These are phyloP conservation scores for Phortica okadai DNA, from an alignment of 2,888 invertebrate genomes.

Conservation along the genomic window DNA sequence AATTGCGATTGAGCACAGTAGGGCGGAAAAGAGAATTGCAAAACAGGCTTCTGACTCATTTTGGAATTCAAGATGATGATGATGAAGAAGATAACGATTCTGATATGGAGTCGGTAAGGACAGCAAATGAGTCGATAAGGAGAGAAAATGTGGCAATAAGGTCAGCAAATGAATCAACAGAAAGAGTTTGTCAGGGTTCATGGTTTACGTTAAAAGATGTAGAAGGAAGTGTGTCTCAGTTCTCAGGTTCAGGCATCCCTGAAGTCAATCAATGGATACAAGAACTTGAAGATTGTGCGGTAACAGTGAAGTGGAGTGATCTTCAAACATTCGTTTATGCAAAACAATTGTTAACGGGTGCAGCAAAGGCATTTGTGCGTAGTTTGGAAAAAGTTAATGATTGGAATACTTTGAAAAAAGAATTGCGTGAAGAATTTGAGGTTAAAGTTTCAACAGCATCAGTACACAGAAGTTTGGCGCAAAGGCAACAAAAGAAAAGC, in stretches of 20 bases:
- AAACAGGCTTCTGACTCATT: constrained; percentile 4
- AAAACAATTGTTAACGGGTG: background rate
- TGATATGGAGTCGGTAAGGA: background rate
- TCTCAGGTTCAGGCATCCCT: constrained; percentile 24
- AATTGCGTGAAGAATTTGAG: no score
- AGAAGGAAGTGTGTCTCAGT: constrained; percentile 35
- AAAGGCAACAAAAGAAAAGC: no score
- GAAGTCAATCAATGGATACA: constrained; percentile 37
- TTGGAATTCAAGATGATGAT: background rate
- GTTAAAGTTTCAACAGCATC: no score
- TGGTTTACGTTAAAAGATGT: constrained; percentile 40
- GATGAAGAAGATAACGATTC: no score
- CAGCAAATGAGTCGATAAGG: background rate
- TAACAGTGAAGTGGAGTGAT: constrained; percentile 38
- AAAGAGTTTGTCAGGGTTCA: no score
- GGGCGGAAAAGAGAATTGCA: constrained; percentile 31
- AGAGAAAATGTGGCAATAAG: no score
- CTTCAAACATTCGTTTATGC: constrained; percentile 38
- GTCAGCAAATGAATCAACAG: no score
- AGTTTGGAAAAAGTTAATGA: no score
- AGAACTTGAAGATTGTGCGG: constrained; percentile 18
- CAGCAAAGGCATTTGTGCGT: no score
- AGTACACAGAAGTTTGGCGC: no score
- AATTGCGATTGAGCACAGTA: constrained; percentile 18
- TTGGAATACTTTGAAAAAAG: no score